Conservation (phyloP, 2,888 invertebrate genomes). For the Lottia scabra region DNA sequence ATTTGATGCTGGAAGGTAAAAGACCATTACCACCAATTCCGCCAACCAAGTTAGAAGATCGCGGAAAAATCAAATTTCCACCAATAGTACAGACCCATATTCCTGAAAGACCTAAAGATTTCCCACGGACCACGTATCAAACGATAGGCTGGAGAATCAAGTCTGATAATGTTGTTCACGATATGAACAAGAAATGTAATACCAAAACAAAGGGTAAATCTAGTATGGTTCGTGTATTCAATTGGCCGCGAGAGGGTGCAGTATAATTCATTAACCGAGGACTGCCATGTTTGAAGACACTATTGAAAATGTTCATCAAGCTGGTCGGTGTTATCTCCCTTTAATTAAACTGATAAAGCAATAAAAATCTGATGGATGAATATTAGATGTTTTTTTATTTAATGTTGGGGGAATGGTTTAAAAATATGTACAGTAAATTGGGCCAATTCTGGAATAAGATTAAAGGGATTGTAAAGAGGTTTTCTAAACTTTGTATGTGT, state of each 20-base stretch:
- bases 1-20: constrained; percentile 29
- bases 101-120: constrained; percentile 12
- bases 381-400: too few relatives aligned
- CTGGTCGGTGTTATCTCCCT: too few relatives aligned
- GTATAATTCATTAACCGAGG: constrained; percentile 14
- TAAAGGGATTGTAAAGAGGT: too few relatives aligned
- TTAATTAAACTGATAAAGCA: too few relatives aligned
- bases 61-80: constrained; percentile 10
- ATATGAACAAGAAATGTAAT: constrained; percentile 18
- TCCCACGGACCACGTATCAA: constrained; percentile 41
- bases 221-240: constrained; percentile 34
- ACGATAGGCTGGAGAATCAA: constrained; percentile 45
- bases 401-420: too few relatives aligned
- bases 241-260: constrained; percentile 39
- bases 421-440: too few relatives aligned
- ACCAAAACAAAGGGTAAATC: constrained; percentile 34
- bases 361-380: too few relatives aligned
- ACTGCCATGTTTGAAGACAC: too few relatives aligned
- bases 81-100: constrained; percentile 35
- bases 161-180: constrained; percentile 12
- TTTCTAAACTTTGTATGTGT: too few relatives aligned
- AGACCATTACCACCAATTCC: constrained; percentile 11
- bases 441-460: too few relatives aligned
- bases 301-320: not conserved
- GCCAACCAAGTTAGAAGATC: not conserved